Evolutionary conservation across 1,140 invertebrate genomes (phyloP).

Genomic region (Drosophila pallidifrons): DNA sequence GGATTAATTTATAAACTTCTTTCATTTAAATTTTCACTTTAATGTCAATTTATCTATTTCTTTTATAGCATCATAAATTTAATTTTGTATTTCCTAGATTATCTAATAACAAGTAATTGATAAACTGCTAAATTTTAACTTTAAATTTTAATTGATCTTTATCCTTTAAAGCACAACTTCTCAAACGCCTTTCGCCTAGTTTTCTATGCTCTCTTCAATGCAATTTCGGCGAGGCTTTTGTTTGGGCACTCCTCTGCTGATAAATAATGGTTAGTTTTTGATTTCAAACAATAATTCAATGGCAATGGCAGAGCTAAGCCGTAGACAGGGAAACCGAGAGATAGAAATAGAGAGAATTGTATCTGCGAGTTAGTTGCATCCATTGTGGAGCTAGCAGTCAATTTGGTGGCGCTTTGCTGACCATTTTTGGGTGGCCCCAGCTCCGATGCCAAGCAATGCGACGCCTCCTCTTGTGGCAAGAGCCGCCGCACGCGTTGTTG

Average conservation of each 20-base stretch:
- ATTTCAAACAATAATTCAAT: constrained; percentile 76
- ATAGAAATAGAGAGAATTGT: constrained; percentile 16
- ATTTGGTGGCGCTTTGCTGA: constrained; percentile 76
- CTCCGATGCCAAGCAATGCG: constrained; percentile 23
- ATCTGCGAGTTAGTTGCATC: constrained; percentile 37
- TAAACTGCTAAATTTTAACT: too few species aligned
- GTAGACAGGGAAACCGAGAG: constrained; percentile 15
- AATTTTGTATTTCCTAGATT: too few species aligned
- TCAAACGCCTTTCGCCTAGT: constrained; percentile 5
- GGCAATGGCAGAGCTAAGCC: constrained; percentile 22
- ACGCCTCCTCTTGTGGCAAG: constrained; percentile 39
- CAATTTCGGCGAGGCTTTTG: constrained; percentile 40
- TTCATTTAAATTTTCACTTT: too few species aligned
- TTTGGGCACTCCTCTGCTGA: constrained; percentile 56
- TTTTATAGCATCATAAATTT: too few species aligned
- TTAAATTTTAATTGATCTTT: too few species aligned
- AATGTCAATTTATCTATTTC: too few species aligned
- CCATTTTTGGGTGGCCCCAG: constrained; percentile 77
- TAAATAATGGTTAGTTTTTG: constrained; percentile 81
- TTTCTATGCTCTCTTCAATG: constrained; percentile 6
- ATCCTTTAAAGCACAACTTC: not conserved
- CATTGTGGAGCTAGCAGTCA: constrained; percentile 50
- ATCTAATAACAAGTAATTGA: too few species aligned
- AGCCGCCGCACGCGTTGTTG: constrained; percentile 34
- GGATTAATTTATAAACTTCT: too few species aligned